Evolutionary conservation across 2,888 invertebrate species (phyloP), one percentile per base, ranked within the genome.

Genomic region (Pristionchus entomophagus): DNA sequence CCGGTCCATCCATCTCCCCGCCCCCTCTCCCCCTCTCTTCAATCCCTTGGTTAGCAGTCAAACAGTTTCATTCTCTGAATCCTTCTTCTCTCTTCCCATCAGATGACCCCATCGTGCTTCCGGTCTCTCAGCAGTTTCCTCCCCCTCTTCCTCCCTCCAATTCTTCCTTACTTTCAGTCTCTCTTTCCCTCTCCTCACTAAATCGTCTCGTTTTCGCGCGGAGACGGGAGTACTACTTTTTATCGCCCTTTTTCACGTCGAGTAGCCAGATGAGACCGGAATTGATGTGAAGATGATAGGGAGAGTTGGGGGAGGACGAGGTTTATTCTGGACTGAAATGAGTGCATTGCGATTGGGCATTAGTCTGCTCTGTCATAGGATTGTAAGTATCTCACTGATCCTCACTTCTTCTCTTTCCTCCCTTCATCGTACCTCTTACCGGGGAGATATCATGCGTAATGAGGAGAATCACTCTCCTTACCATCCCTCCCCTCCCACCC

Each of bases 71-170:
- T 5, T 19, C 14, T 19, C 53, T 53, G 53, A 53, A 45, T 56
- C 56, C 53, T n/a, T 62, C 32, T 1, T 29, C 29, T 62, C 69
- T 29, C 8, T 14, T 22, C 38, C 17, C 59, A 59, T 69, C 69
- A 41, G 69, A 73, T 73, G 69, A 73, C 69, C 69, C 69, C 69
- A 65, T 65, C 32, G n/a, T 35, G 35, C 35, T 41, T 73, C 69
- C 69, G 69, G 69, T n/a, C 69, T 0, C 0, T 78, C 41, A 69
- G 45, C 73, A 12, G 14, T n/a, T n/a, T 35, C 49, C 29, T 69
- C 80, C 26, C 29, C 56, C 81, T 81, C 81, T 56, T 38, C n/a
- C 56, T 29, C 38, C 51, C 56, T 17, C 41, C n/a, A n/a, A 41
- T 56, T 38, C 81, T 56, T 56, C 56, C 35, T 53, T 49, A 35